phyloP scores from a whole-genome alignment of 1,140 invertebrate genomes.

The Diachasmimorpha longicaudata region DNA sequence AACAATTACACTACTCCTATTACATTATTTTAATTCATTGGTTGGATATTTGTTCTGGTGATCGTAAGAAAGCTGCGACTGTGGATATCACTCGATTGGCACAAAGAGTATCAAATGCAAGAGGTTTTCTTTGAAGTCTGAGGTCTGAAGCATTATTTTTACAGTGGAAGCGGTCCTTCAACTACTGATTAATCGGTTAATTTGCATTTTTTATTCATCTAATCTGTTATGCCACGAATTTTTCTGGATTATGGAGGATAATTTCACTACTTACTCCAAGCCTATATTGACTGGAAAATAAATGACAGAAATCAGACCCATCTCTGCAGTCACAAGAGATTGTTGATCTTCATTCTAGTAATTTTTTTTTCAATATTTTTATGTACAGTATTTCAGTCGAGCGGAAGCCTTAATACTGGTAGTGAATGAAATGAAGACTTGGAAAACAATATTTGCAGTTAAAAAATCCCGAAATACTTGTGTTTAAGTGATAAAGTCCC shows the following conservation, averaged over 20 bases:
- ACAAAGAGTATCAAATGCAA: slow-evolving; percentile 23
- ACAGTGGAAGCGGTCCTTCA: not conserved
- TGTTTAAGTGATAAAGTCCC: too few relatives aligned
- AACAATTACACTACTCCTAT: not conserved
- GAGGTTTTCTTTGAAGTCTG: not conserved
- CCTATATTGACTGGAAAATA: not conserved
- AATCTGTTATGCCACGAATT: not conserved
- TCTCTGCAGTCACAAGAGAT: too few relatives aligned
- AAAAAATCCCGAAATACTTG: too few relatives aligned
- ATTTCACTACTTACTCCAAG: not conserved
- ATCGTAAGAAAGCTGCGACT: not conserved
- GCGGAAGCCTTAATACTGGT: too few relatives aligned
- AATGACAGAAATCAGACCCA: too few relatives aligned
- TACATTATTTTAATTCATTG: not conserved
- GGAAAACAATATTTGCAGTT: too few relatives aligned
- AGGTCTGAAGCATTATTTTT: slow-evolving; percentile 5
- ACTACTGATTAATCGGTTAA: not conserved
- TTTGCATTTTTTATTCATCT: not conserved
- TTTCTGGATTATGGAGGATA: not conserved
- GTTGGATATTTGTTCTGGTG: not conserved
- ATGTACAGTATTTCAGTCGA: too few relatives aligned
- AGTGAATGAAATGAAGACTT: too few relatives aligned
- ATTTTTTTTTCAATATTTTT: too few relatives aligned
- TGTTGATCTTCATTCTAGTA: too few relatives aligned
- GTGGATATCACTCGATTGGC: slow-evolving; percentile 16